These are phyloP conservation scores for Platichthys flesus DNA, from an alignment of 2,113 vertebrate species.

Conservation along the genomic window DNA sequence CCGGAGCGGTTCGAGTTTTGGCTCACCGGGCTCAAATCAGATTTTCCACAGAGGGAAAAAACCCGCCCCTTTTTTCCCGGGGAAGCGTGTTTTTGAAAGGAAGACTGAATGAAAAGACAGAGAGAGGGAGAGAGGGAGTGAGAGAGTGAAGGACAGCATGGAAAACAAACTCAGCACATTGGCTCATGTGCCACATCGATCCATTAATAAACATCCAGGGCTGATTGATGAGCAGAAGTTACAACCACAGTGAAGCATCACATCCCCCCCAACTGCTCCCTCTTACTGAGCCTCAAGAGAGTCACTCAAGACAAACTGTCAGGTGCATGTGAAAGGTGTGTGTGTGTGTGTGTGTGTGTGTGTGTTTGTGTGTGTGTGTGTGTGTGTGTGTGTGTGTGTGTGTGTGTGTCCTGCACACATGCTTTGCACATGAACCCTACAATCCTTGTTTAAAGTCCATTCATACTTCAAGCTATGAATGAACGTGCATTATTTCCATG, in stretches of 20 bases:
- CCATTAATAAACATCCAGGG: conserved; percentile 25
- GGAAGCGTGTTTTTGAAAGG: conserved; percentile 77
- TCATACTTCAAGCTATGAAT: not conserved
- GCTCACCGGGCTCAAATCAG: conserved; percentile 76
- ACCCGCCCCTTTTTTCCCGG: conserved; percentile 73
- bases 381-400: not conserved
- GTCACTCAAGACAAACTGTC: conserved; percentile 32
- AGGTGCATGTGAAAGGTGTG: conserved; percentile 57
- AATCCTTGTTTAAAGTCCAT: not conserved
- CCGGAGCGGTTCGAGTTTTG: not conserved
- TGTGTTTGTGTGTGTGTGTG: not conserved
- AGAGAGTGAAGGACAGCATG: conserved; percentile 42
- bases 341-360: conserved; percentile 4
- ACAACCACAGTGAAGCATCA: not conserved
- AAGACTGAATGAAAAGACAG: conserved; percentile 72
- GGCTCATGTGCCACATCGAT: conserved; percentile 11
- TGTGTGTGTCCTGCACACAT: not conserved
- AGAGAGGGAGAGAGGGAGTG: conserved; percentile 59
- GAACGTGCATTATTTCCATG: not conserved
- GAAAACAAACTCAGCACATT: conserved; percentile 54
- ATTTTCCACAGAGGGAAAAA: conserved; percentile 85
- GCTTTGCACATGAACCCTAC: not conserved
- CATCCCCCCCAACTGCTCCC: not conserved
- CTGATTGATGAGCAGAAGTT: conserved; percentile 21
- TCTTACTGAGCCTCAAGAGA: conserved; percentile 2